Conservation (phyloP, 2,113 vertebrate genomes). For the Stictonetta naevosa region DNA sequence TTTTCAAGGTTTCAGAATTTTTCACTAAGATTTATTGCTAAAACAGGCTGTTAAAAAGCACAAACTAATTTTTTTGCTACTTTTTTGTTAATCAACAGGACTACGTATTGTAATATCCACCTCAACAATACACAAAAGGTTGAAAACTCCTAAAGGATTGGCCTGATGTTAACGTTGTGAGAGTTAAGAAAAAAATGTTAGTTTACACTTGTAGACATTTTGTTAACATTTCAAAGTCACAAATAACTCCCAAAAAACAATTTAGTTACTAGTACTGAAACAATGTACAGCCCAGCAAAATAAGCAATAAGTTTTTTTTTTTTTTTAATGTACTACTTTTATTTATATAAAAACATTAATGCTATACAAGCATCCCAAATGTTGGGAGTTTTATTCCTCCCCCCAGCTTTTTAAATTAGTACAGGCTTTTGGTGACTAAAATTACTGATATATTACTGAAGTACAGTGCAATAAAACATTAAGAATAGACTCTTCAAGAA, state of each 20-base stretch:
- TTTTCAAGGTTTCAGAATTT: conserved; percentile 43
- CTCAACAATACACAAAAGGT: not conserved
- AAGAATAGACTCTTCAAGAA: not conserved
- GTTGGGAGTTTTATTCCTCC: not conserved
- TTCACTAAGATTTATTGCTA: not conserved
- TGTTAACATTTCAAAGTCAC: not conserved
- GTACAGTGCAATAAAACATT: not conserved
- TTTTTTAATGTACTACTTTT: not conserved
- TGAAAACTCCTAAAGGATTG: not conserved
- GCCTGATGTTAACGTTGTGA: not conserved
- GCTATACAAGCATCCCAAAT: not conserved
- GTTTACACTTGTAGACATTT: not conserved
- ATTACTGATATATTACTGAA: not conserved
- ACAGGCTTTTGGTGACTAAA: not conserved
- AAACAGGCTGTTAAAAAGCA: not conserved
- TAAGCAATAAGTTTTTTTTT: not conserved
- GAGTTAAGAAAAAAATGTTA: not conserved
- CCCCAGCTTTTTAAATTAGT: not conserved
- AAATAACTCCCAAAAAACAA: not conserved
- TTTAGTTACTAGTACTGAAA: not conserved
- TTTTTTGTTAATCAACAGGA: not conserved
- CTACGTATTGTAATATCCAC: not conserved
- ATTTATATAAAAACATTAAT: not conserved
- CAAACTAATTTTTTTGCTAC: not conserved
- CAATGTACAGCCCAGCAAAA: not conserved